A percentile compares a stretch with the other conserved stretches of the same genome.
Evolutionary conservation across 2,797 vertebrate species (phyloP).

Genomic region (Malurus splendens): DNA sequence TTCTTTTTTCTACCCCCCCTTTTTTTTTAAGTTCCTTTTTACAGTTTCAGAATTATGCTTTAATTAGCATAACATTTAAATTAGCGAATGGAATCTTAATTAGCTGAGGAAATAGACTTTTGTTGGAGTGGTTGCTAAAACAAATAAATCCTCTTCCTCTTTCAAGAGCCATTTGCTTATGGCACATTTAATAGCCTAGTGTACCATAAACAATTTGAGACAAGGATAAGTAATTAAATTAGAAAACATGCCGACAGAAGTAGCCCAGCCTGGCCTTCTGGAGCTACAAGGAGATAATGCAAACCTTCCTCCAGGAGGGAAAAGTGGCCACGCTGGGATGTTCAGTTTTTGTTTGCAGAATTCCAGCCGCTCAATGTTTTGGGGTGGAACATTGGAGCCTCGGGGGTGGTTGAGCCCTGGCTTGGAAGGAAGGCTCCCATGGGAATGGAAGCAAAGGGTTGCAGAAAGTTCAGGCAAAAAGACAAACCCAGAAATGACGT

Average conservation of each 20-base stretch:
- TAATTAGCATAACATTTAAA: slow-evolving; percentile 83
- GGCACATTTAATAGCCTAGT: slow-evolving; percentile 75
- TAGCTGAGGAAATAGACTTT: slow-evolving; percentile 79
- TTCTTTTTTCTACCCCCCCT: neutral
- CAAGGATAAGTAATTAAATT: slow-evolving; percentile 79
- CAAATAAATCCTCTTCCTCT: slow-evolving; percentile 80
- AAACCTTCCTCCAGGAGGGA: neutral
- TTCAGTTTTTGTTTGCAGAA: neutral
- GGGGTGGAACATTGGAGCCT: neutral
- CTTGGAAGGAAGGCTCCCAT: fast-evolving
- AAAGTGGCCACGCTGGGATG: neutral
- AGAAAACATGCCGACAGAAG: slow-evolving; percentile 66
- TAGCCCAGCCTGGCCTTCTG: slow-evolving; percentile 38
- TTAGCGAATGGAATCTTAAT: slow-evolving; percentile 79
- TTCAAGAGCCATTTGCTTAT: slow-evolving; percentile 77
- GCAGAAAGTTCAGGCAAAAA: neutral
- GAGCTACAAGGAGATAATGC: neutral
- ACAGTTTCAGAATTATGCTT: slow-evolving; percentile 75
- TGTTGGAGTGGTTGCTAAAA: slow-evolving; percentile 77
- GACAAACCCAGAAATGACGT: fast-evolving
- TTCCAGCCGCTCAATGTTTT: neutral
- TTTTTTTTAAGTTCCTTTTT: slow-evolving; percentile 58
- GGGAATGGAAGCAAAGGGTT: neutral
- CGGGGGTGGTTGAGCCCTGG: neutral
- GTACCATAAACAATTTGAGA: slow-evolving; percentile 77